These are phyloP conservation scores for Asbolus verrucosus DNA, from an alignment of 1,140 invertebrate species.

Conservation along the genomic window DNA sequence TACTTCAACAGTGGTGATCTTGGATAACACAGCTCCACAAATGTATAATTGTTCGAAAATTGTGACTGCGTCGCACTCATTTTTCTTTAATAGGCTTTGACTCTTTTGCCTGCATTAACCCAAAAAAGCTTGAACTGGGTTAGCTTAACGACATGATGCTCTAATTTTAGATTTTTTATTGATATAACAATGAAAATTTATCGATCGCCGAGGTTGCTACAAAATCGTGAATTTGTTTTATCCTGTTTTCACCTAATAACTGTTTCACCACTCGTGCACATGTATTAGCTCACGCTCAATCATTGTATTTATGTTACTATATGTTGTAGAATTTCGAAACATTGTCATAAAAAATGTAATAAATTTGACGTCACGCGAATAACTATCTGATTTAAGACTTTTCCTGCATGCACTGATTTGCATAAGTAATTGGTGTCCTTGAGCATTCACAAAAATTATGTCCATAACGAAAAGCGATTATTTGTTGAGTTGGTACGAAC, in stretches of 20 bases:
- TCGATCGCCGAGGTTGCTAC: constrained; percentile 1
- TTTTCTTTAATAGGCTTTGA: constrained; percentile 13
- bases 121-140: background rate
- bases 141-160: background rate
- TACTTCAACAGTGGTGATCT: background rate
- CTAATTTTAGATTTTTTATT: constrained; percentile 30
- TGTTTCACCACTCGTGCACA: constrained; percentile 10
- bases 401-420: background rate
- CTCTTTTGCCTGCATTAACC: background rate
- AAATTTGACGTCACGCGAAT: too few species aligned
- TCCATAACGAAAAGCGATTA: background rate
- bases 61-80: constrained; percentile 15
- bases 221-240: constrained; percentile 20
- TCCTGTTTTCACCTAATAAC: constrained; percentile 15
- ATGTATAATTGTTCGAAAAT: constrained; percentile 10
- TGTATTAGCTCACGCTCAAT: constrained; percentile 3
- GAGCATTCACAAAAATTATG: constrained; percentile 9
- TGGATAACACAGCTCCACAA: constrained; percentile 10
- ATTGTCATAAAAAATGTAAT: too few species aligned
- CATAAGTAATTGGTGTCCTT: constrained; percentile 1
- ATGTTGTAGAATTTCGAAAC: too few species aligned
- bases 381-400: too few species aligned
- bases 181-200: constrained; percentile 27
- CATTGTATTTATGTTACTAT: constrained; percentile 5
- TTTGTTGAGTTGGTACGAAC: background rate